phyloP scores from a whole-genome alignment of 2,113 vertebrate genomes.

The Gyps fulvus region DNA sequence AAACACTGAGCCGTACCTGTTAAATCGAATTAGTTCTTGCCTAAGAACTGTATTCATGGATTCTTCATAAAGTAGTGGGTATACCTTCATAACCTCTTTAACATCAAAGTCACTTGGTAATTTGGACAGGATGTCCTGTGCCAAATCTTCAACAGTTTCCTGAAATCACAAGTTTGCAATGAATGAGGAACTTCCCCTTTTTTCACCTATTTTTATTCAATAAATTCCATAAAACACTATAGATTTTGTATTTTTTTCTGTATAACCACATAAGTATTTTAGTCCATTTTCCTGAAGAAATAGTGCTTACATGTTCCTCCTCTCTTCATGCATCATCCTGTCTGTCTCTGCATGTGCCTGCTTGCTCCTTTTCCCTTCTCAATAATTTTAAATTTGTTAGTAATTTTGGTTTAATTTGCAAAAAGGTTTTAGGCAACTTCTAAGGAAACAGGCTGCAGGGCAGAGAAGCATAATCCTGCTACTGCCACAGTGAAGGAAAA shows the following conservation, averaged over 20 bases:
- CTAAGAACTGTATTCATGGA: conserved; percentile 95
- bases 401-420: background rate
- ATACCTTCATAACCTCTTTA: conserved; percentile 76
- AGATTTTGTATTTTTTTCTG: background rate
- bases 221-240: background rate
- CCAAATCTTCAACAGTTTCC: conserved; percentile 88
- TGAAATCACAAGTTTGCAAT: conserved; percentile 56
- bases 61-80: conserved; percentile 88
- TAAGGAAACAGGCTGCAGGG: background rate
- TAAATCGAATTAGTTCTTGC: conserved; percentile 91
- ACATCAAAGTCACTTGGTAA: conserved; percentile 83
- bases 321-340: background rate
- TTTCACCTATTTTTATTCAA: background rate
- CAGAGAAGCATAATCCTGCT: background rate
- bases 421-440: background rate
- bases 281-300: background rate
- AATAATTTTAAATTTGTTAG: background rate
- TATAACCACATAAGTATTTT: background rate
- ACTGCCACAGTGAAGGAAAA: background rate
- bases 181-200: background rate
- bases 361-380: background rate
- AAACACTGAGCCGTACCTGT: conserved; percentile 75
- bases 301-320: background rate
- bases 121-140: conserved; percentile 85
- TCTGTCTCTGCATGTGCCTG: background rate